phyloP scores from a whole-genome alignment of 2,797 vertebrate genomes.

The Adrianichthys oophorus region DNA sequence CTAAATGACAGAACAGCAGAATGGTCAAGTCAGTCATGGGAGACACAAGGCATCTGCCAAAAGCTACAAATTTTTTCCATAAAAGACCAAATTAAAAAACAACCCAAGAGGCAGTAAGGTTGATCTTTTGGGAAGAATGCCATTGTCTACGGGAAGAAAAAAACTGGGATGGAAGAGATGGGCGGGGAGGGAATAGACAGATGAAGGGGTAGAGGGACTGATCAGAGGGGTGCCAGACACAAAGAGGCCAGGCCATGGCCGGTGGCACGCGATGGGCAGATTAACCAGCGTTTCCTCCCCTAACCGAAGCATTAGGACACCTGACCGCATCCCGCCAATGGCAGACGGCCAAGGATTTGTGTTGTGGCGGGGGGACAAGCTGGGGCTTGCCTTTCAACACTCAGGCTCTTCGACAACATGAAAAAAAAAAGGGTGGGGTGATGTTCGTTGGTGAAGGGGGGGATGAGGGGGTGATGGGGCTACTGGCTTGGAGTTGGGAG shows the following conservation, averaged over 20 bases:
- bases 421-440: slow-evolving; percentile 75
- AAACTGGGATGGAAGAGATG: slow-evolving; percentile 65
- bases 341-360: slow-evolving; percentile 72
- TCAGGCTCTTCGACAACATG: slow-evolving; percentile 70
- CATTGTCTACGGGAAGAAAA: slow-evolving; percentile 49
- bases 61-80: slow-evolving; percentile 16
- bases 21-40: slow-evolving; percentile 6
- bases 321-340: slow-evolving; percentile 78
- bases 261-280: slow-evolving; percentile 79
- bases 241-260: slow-evolving; percentile 74
- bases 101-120: slow-evolving; percentile 35
- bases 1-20: slow-evolving; percentile 6
- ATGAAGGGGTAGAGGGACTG: slow-evolving; percentile 71
- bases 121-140: slow-evolving; percentile 54
- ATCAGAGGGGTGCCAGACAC: slow-evolving; percentile 78
- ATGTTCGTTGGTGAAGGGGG: slow-evolving; percentile 19
- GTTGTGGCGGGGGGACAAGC: slow-evolving; percentile 33
- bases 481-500: slow-evolving; percentile 65
- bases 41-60: slow-evolving; percentile 4
- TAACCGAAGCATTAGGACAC: slow-evolving; percentile 79
- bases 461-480: slow-evolving; percentile 47
- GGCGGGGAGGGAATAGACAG: slow-evolving; percentile 60
- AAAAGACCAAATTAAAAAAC: slow-evolving; percentile 10
- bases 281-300: slow-evolving; percentile 77
- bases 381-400: slow-evolving; percentile 73